Percentiles rank a stretch among this genome's conserved stretches.
Conservation (phyloP, 2,113 vertebrate species). For the Talpa occidentalis region DNA sequence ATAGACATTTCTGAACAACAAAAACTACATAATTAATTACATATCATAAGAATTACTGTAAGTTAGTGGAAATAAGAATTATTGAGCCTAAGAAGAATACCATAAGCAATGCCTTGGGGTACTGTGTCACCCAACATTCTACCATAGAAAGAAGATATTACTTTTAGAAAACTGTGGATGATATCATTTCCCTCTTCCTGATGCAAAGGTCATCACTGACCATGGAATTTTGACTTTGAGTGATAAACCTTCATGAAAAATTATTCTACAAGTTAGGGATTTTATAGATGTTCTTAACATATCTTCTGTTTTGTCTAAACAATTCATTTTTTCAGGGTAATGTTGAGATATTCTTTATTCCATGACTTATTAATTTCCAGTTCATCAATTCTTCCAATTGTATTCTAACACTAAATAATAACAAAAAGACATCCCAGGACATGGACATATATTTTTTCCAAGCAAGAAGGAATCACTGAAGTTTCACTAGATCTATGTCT, state of each 20-base stretch:
- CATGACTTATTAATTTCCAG: slow-evolving; percentile 54
- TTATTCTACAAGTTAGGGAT: slow-evolving; percentile 66
- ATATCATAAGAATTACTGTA: slow-evolving; percentile 69
- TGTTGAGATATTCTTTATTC: slow-evolving; percentile 50
- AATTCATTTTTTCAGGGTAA: not conserved
- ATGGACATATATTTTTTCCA: not conserved
- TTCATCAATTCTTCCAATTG: slow-evolving; percentile 40
- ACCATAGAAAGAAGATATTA: slow-evolving; percentile 40
- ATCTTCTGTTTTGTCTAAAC: slow-evolving; percentile 61
- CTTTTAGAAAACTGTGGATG: not conserved
- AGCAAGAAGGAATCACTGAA: not conserved
- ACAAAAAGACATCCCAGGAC: not conserved
- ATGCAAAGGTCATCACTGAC: slow-evolving; percentile 68
- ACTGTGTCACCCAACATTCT: slow-evolving; percentile 42
- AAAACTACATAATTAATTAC: slow-evolving; percentile 67
- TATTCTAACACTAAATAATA: slow-evolving; percentile 35
- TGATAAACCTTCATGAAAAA: slow-evolving; percentile 72
- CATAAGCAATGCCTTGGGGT: slow-evolving; percentile 61
- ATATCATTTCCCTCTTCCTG: not conserved
- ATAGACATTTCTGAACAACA: not conserved
- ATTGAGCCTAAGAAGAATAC: slow-evolving; percentile 67
- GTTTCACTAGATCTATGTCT: not conserved
- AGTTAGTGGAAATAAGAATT: slow-evolving; percentile 74
- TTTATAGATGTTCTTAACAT: not conserved
- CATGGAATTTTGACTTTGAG: slow-evolving; percentile 49